Conservation (phyloP, 2,797 vertebrate genomes). For the Lacerta viridis region DNA sequence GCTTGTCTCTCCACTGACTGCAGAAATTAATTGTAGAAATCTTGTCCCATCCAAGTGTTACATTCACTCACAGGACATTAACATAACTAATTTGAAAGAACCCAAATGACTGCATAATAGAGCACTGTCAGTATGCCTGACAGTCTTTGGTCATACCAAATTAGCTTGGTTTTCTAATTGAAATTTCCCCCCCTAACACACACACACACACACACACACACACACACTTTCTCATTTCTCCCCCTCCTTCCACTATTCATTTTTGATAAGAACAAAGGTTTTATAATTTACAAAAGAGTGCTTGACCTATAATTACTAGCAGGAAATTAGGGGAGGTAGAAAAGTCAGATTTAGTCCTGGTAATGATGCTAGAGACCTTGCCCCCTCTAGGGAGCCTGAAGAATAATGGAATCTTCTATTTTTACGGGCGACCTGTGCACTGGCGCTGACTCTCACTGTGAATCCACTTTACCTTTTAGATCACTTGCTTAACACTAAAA, state of each 20-base stretch:
- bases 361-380: slow-evolving; percentile 99
- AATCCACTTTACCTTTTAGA: slow-evolving; percentile 88
- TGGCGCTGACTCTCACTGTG: slow-evolving; percentile 86
- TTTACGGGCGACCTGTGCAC: slow-evolving; percentile 94
- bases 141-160: slow-evolving; percentile 99
- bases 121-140: slow-evolving; percentile 98
- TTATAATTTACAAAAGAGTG: slow-evolving; percentile 98
- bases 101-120: slow-evolving; percentile 99
- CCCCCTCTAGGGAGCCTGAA: slow-evolving; percentile 92
- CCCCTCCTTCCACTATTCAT: slow-evolving; percentile 84
- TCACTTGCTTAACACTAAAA: slow-evolving; percentile 89
- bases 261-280: slow-evolving; percentile 98
- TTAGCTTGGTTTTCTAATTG: slow-evolving; percentile 99
- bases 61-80: slow-evolving; percentile 99
- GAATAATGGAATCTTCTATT: slow-evolving; percentile 99
- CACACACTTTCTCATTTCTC: slow-evolving; percentile 62
- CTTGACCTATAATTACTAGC: slow-evolving; percentile 99
- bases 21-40: slow-evolving; percentile 99
- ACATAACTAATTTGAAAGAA: slow-evolving; percentile 99
- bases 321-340: slow-evolving; percentile 90
- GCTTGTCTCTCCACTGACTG: slow-evolving; percentile 99
- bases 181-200: slow-evolving; percentile 89
- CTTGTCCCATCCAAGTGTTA: slow-evolving; percentile 99
- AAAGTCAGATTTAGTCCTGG: slow-evolving; percentile 97
- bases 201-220: slow-evolving; percentile 31